These are phyloP conservation scores for Diaperis boleti DNA, from an alignment of 2,888 invertebrate genomes.

Conservation along the genomic window DNA sequence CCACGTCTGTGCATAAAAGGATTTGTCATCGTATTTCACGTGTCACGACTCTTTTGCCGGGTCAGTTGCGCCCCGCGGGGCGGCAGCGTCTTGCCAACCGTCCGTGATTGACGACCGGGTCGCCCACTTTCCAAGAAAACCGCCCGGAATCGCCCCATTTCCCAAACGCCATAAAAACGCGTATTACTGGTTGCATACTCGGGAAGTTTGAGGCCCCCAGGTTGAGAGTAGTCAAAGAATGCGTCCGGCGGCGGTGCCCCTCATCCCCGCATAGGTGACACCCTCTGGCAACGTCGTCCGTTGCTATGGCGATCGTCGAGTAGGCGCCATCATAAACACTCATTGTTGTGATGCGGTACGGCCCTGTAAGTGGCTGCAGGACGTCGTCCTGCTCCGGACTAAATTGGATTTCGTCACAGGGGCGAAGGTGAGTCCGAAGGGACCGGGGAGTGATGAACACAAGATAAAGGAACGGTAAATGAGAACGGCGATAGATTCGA, in stretches of 20 bases:
- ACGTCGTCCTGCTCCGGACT: slow-evolving; percentile 54
- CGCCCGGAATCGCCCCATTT: too few relatives aligned
- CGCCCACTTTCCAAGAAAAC: slow-evolving; percentile 31
- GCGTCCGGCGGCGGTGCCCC: slow-evolving; percentile 40
- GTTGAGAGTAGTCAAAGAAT: too few relatives aligned
- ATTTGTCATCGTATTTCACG: slow-evolving; percentile 56
- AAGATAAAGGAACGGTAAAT: slow-evolving; percentile 62
- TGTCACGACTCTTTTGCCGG: slow-evolving; percentile 54
- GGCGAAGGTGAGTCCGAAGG: slow-evolving; percentile 57
- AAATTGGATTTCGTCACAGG: slow-evolving; percentile 64
- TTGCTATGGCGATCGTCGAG: slow-evolving; percentile 67
- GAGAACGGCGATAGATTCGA: slow-evolving; percentile 61
- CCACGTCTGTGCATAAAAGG: slow-evolving; percentile 48
- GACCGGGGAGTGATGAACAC: slow-evolving; percentile 57
- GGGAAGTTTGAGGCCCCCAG: neutral
- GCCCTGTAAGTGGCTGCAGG: slow-evolving; percentile 59
- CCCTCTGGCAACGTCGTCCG: slow-evolving; percentile 62
- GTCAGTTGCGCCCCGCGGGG: slow-evolving; percentile 49
- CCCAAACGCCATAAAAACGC: neutral
- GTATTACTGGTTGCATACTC: neutral
- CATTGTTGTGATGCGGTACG: slow-evolving; percentile 67
- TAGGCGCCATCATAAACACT: slow-evolving; percentile 69
- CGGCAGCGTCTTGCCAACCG: slow-evolving; percentile 50
- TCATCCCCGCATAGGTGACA: slow-evolving; percentile 58
- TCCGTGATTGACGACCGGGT: slow-evolving; percentile 51